Evolutionary conservation across 2,113 vertebrate species (phyloP), one percentile per base, ranked within the genome.

Genomic region (Brienomyrus brachyistius): DNA sequence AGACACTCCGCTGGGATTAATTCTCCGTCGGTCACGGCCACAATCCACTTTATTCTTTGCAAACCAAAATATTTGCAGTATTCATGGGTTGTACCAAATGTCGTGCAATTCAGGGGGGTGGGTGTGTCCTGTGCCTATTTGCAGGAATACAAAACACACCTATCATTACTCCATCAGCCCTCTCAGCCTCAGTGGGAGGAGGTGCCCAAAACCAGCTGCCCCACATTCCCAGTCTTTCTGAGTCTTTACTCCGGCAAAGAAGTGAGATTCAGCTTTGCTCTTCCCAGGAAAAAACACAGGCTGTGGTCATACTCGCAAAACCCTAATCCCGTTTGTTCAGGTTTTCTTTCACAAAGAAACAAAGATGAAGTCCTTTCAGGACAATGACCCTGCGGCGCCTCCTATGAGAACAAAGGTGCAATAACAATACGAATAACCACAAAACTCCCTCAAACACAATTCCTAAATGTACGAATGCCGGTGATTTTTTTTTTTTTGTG

Each of bases 401-500:
- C 54, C 40, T 70, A 90, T 47, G 35, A 4, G 47, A 52, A 88
- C 51, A 50, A 15, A 47, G 86, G 52, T n/a, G 21, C 9, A 21
- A 86, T 48, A 45, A 13, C 50, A 86, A 86, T 4, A 35, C 1
- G 11, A 52, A 52, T 51, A 8, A 54, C 85, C 47, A 35, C 23
- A 86, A 48, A 40, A 52, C 13, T n/a, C 45, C n/a, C 21, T 13
- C 27, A 70, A 70, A 70, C 15, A 13, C 13, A 13, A 47, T 17
- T 54, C 43, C 8, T 27, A 74, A 85, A 51, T 35, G 10, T 86
- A 86, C 70, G 52, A 74, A 82, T 47, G 51, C 40, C 2, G 6
- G 6, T 87, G 7, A 54, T n/a, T 51, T 86, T 77, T 62, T 43
- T 91, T 70, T 84, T 84, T 56, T 87, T 40, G 40, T 40, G 40